These are phyloP conservation scores for Metopia argyrocephala DNA, from an alignment of 2,888 invertebrate genomes.

Conservation along the genomic window DNA sequence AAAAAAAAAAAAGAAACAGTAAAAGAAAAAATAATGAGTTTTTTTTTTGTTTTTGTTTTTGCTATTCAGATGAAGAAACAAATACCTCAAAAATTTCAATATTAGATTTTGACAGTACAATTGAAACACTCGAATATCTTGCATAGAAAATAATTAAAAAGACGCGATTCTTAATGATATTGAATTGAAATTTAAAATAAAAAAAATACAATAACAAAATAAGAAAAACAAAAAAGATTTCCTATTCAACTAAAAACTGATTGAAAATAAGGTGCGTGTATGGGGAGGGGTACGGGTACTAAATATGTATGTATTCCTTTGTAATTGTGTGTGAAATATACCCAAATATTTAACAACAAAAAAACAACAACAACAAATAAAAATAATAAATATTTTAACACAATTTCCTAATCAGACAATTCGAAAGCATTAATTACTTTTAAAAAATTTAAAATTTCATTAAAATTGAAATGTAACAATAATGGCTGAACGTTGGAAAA, in stretches of 20 bases:
- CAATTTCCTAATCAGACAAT: slow-evolving; percentile 1
- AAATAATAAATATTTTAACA: background rate
- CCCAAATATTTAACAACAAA: background rate
- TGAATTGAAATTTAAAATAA: background rate
- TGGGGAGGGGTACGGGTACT: too few relatives aligned
- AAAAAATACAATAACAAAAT: background rate
- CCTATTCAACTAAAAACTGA: background rate
- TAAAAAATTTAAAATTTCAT: background rate
- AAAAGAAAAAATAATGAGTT: slow-evolving; percentile 16
- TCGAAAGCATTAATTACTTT: slow-evolving; percentile 17
- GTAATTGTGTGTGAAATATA: background rate
- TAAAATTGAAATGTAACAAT: slow-evolving; percentile 5
- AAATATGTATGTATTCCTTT: background rate
- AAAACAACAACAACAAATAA: background rate
- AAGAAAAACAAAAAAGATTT: background rate
- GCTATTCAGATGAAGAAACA: slow-evolving; percentile 20
- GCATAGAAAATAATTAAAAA: slow-evolving; percentile 37
- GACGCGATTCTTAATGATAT: slow-evolving; percentile 4
- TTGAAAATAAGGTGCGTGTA: too few relatives aligned
- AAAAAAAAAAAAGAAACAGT: slow-evolving; percentile 11
- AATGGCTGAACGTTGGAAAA: slow-evolving; percentile 72
- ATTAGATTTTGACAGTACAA: slow-evolving; percentile 60
- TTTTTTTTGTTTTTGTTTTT: background rate
- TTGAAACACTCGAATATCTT: slow-evolving; percentile 42
- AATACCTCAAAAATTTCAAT: slow-evolving; percentile 64